Conservation (phyloP, 2,113 vertebrate genomes). For the Cephalopholis sonnerati region DNA sequence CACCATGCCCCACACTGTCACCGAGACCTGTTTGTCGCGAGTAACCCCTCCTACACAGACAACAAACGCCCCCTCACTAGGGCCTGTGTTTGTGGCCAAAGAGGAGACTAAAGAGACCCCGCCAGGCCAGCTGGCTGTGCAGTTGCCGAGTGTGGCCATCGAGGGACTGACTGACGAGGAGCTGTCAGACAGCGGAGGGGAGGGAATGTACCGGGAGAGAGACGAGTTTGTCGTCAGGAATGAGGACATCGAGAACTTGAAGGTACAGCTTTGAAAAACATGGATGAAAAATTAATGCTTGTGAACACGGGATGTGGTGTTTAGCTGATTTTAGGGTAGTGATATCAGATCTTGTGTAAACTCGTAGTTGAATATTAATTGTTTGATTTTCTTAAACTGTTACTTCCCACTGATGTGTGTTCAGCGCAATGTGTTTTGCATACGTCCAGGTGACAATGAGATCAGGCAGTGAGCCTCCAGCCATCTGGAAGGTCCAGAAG, state of each 20-base stretch:
- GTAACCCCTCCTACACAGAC: slow-evolving; percentile 67
- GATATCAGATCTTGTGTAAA: background rate
- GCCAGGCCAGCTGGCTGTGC: slow-evolving; percentile 86
- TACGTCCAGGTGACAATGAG: slow-evolving; percentile 89
- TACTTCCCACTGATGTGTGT: slow-evolving; percentile 11
- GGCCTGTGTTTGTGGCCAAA: slow-evolving; percentile 35
- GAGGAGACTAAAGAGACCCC: slow-evolving; percentile 79
- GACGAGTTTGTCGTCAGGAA: slow-evolving; percentile 99
- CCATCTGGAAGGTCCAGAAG: slow-evolving; percentile 99
- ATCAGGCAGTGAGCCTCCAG: slow-evolving; percentile 93
- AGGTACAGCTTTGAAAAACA: slow-evolving; percentile 81
- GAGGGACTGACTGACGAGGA: slow-evolving; percentile 96
- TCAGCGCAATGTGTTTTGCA: slow-evolving; percentile 7
- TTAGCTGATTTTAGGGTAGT: background rate
- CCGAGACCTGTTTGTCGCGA: slow-evolving; percentile 76
- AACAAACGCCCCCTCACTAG: slow-evolving; percentile 43
- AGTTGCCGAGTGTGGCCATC: slow-evolving; percentile 89
- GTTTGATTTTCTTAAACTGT: background rate
- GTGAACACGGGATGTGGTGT: background rate
- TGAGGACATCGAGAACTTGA: slow-evolving; percentile 94
- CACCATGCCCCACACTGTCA: slow-evolving; percentile 70
- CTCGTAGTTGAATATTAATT: background rate
- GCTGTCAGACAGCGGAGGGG: slow-evolving; percentile 94
- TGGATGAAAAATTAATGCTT: background rate
- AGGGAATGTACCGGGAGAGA: slow-evolving; percentile 97